phyloP scores from a whole-genome alignment of 2,888 invertebrate genomes.

The Diarsia dahlii region DNA sequence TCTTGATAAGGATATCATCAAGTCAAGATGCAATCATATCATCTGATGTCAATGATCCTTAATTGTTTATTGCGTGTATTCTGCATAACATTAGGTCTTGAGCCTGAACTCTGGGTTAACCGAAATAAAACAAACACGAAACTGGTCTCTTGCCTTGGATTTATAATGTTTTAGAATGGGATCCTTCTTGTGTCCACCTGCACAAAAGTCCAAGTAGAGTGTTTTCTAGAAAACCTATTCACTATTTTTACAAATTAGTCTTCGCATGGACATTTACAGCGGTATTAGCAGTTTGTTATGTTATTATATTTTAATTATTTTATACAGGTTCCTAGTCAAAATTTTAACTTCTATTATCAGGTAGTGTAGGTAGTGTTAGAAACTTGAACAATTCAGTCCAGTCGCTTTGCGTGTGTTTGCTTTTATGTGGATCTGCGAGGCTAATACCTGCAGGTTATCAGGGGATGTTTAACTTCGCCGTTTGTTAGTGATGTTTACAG shows the following conservation, averaged over 20 bases:
- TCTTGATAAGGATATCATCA: slow-evolving; percentile 46
- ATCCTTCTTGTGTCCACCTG: background rate
- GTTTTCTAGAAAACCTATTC: background rate
- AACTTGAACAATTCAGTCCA: background rate
- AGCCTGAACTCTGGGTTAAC: background rate
- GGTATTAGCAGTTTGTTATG: background rate
- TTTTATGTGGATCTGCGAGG: background rate
- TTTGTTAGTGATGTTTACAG: background rate
- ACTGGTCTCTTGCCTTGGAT: background rate
- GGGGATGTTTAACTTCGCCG: background rate
- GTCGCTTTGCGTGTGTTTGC: background rate
- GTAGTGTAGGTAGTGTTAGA: too few relatives aligned
- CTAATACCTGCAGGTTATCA: background rate
- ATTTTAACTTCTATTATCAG: background rate
- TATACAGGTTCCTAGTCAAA: background rate
- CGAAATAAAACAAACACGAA: background rate
- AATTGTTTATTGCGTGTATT: slow-evolving; percentile 19
- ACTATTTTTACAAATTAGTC: background rate
- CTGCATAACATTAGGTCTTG: background rate
- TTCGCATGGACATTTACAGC: background rate
- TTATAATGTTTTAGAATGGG: background rate
- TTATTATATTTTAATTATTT: background rate
- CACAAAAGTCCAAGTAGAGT: background rate
- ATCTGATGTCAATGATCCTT: slow-evolving; percentile 26
- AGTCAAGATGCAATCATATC: slow-evolving; percentile 38